Evolutionary conservation across 2,888 invertebrate species (phyloP).

Genomic region (Protonemura montana): DNA sequence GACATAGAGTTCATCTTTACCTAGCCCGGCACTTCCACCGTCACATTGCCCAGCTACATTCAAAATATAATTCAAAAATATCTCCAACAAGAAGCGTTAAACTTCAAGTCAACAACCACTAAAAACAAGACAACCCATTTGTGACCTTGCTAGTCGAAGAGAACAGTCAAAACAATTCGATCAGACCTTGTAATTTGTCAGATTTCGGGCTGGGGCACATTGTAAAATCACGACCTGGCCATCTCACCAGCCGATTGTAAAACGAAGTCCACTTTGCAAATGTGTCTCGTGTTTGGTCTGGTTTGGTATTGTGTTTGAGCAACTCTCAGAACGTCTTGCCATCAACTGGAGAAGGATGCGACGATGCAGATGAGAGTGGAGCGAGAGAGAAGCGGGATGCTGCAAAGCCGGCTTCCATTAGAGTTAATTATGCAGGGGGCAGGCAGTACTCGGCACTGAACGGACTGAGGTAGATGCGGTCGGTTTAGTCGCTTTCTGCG

Average conservation of each 20-base stretch:
- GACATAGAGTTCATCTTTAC: not conserved
- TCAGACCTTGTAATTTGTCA: not conserved
- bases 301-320: slow-evolving; percentile 33
- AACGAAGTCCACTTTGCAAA: not conserved
- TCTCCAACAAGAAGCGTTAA: not conserved
- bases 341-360: slow-evolving; percentile 14
- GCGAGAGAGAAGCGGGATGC: not conserved
- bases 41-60: not conserved
- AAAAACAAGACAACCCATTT: too few species aligned
- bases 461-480: not conserved
- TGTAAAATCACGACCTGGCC: not conserved
- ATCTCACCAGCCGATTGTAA: not conserved
- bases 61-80: not conserved
- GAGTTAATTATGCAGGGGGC: slow-evolving; percentile 45
- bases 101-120: too few species aligned
- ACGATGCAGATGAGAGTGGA: not conserved
- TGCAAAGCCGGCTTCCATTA: slow-evolving; percentile 44
- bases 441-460: not conserved
- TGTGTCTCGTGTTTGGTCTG: slow-evolving; percentile 20
- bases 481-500: slow-evolving; percentile 16
- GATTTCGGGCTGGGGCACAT: not conserved
- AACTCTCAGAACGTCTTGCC: slow-evolving; percentile 27
- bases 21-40: not conserved
- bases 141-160: not conserved
- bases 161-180: not conserved